Conservation (phyloP, 2,888 invertebrate species). For the Pollenia labialis region DNA sequence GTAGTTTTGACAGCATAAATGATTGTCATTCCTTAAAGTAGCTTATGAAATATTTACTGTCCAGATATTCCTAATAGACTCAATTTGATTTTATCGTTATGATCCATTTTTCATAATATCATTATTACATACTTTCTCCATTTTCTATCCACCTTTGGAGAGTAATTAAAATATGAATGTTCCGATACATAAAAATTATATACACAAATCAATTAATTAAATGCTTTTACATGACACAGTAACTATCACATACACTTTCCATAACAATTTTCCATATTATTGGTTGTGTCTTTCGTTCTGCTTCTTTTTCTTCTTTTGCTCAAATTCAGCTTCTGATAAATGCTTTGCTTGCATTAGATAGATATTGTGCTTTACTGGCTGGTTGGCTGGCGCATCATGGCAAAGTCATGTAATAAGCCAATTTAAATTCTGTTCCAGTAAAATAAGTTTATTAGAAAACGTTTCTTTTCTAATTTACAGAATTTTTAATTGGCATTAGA, state of each 20-base stretch:
- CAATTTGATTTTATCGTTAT: too few relatives aligned
- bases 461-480: constrained; percentile 67
- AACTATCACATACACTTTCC: constrained; percentile 5
- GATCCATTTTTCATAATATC: neutral
- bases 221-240: neutral
- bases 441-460: constrained; percentile 71
- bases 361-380: constrained; percentile 7
- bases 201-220: constrained; percentile 56
- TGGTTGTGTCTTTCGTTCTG: constrained; percentile 21
- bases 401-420: constrained; percentile 64
- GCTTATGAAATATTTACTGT: neutral
- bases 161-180: constrained; percentile 22
- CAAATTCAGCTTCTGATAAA: neutral
- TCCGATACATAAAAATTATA: constrained; percentile 12
- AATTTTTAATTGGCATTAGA: constrained; percentile 72
- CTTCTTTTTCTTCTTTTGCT: neutral
- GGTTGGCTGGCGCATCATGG: constrained; percentile 2
- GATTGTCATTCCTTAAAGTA: too few relatives aligned
- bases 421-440: constrained; percentile 68
- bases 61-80: neutral
- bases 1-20: too few relatives aligned
- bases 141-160: neutral
- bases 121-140: neutral
- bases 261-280: constrained; percentile 39
- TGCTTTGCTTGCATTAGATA: neutral